Conservation (phyloP, 2,797 vertebrate species). For the Scolopax rusticola region DNA sequence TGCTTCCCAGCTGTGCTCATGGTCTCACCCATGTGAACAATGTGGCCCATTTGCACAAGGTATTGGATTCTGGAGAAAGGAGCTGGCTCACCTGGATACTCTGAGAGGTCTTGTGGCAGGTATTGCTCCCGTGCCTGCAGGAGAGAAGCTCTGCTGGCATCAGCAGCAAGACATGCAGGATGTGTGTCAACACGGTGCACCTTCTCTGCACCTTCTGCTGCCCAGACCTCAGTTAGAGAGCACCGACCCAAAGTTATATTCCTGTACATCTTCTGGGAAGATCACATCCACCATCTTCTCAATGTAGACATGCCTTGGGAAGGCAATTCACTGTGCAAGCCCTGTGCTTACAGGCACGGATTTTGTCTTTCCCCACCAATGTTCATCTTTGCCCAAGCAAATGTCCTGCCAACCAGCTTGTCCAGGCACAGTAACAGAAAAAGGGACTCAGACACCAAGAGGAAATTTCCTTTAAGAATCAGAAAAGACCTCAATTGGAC, state of each 20-base stretch:
- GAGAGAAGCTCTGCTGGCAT: background rate
- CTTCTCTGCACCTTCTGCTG: background rate
- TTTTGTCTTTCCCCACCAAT: background rate
- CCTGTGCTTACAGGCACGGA: background rate
- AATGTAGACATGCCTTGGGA: background rate
- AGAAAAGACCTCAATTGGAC: background rate
- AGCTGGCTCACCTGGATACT: background rate
- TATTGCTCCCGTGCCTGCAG: background rate
- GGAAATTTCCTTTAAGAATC: background rate
- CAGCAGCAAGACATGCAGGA: background rate
- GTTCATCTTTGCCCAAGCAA: background rate
- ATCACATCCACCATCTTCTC: background rate
- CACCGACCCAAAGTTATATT: background rate
- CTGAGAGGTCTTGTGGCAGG: background rate
- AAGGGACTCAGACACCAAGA: background rate
- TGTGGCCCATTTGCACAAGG: background rate
- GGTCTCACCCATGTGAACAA: background rate
- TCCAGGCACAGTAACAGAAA: background rate
- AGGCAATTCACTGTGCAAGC: background rate
- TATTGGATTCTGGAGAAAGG: background rate
- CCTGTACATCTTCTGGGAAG: background rate
- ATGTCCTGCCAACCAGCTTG: background rate
- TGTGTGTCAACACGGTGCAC: too few species aligned
- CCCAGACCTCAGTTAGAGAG: background rate
- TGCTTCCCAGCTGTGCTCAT: background rate